phyloP scores from a whole-genome alignment of 1,140 invertebrate genomes.

The Anoplophora glabripennis region DNA sequence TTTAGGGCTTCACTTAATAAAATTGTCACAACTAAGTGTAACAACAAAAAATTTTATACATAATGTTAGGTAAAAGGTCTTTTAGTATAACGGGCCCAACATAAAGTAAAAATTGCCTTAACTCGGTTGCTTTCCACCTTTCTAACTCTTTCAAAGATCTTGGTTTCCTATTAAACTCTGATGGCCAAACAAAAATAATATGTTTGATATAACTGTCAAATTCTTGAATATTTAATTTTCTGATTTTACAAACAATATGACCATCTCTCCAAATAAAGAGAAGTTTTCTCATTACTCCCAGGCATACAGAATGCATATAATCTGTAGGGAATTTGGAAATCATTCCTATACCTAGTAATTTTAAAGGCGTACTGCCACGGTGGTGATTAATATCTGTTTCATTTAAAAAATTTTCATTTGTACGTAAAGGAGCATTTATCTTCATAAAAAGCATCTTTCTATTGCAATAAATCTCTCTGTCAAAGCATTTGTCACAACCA shows the following conservation, averaged over 20 bases:
- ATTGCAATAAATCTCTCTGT: conserved; percentile 5
- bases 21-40: conserved; percentile 16
- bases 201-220: conserved; percentile 4
- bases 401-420: conserved; percentile 8
- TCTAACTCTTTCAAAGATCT: conserved; percentile 17
- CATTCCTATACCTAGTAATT: conserved; percentile 3
- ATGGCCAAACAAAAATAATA: conserved; percentile 12
- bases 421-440: conserved; percentile 3
- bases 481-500: conserved; percentile 14
- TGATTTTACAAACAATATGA: conserved; percentile 6
- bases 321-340: conserved; percentile 12
- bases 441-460: conserved; percentile 12
- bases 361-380: conserved; percentile 7
- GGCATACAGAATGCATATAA: conserved; percentile 18
- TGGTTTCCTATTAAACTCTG: conserved; percentile 25
- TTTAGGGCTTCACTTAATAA: conserved; percentile 14
- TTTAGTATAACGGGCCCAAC: conserved; percentile 17
- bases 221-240: conserved; percentile 6
- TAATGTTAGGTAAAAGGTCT: conserved; percentile 7
- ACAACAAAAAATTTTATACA: conserved; percentile 15
- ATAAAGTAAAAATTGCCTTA: conserved; percentile 27
- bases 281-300: conserved; percentile 11
- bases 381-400: conserved; percentile 12
- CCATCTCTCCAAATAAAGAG: conserved; percentile 13
- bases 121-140: conserved; percentile 28